A percentile compares a stretch with the other conserved stretches of the same genome.
Evolutionary conservation across 2,888 invertebrate genomes (phyloP).

Genomic region (Hyles lineata): DNA sequence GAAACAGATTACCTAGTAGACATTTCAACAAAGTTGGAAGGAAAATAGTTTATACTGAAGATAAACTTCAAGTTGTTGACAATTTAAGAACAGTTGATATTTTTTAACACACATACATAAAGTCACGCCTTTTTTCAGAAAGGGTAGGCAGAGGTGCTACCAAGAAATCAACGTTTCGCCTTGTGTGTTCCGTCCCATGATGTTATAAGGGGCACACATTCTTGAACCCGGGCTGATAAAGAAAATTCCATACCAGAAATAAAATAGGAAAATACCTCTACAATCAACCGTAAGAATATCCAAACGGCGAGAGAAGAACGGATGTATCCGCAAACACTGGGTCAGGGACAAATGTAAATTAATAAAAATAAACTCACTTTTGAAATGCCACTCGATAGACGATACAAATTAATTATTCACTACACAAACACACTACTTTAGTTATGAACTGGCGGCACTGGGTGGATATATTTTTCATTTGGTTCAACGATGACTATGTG

Average conservation of each 20-base stretch:
- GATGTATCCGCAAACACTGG: neutral
- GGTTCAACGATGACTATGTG: neutral
- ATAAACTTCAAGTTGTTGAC: no score
- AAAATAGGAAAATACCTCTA: neutral
- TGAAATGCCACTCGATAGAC: conserved; percentile 39
- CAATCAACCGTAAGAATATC: neutral
- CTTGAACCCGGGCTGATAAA: neutral
- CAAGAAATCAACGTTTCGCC: no score
- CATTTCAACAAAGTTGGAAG: no score
- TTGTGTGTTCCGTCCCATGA: no score
- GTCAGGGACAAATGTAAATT: conserved; percentile 12
- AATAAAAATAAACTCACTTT: conserved; percentile 23
- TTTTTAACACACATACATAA: no score
- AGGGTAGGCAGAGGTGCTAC: no score
- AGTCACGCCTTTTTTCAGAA: no score
- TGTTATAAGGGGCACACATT: no score
- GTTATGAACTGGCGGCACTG: conserved; percentile 30
- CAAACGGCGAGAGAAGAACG: neutral
- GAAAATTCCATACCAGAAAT: neutral
- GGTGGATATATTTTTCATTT: conserved; percentile 7
- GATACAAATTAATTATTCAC: conserved; percentile 55
- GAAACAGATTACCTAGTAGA: no score
- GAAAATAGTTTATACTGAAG: no score
- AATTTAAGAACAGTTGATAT: no score
- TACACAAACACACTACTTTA: conserved; percentile 40